phyloP scores from a whole-genome alignment of 2,113 vertebrate species.

The Natator depressus region DNA sequence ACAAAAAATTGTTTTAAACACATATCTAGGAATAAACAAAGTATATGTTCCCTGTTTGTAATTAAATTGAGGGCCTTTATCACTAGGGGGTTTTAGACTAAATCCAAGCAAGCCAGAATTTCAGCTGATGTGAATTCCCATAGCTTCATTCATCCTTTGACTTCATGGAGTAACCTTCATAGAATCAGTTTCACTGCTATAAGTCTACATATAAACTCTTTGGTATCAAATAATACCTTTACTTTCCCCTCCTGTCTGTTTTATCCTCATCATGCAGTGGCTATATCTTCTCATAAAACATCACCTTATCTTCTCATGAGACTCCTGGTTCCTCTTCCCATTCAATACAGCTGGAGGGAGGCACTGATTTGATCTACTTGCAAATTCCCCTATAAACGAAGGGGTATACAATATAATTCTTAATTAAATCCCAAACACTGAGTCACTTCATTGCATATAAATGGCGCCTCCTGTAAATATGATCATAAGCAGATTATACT shows the following conservation, averaged over 20 bases:
- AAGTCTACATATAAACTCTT: neutral
- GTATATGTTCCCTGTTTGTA: too few relatives aligned
- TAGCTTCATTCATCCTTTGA: too few relatives aligned
- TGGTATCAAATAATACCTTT: neutral
- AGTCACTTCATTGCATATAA: neutral
- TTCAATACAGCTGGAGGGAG: neutral
- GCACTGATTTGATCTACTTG: neutral
- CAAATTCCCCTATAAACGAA: neutral
- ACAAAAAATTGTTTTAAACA: neutral
- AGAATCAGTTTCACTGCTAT: neutral
- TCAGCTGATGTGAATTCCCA: neutral
- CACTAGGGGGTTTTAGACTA: too few relatives aligned
- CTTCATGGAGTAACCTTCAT: neutral
- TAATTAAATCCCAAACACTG: neutral
- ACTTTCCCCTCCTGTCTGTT: neutral
- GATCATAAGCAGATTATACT: too few relatives aligned
- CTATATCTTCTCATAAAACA: too few relatives aligned
- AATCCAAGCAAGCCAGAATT: neutral
- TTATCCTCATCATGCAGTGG: neutral
- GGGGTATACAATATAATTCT: neutral
- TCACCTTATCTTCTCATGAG: neutral
- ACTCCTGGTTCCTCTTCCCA: too few relatives aligned
- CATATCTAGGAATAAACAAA: too few relatives aligned
- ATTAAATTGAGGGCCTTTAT: too few relatives aligned
- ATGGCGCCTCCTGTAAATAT: neutral